A percentile compares a stretch with the other conserved stretches of the same genome.
These are phyloP conservation scores for Nibea coibor DNA, from an alignment of 2,113 vertebrate species.

Conservation along the genomic window DNA sequence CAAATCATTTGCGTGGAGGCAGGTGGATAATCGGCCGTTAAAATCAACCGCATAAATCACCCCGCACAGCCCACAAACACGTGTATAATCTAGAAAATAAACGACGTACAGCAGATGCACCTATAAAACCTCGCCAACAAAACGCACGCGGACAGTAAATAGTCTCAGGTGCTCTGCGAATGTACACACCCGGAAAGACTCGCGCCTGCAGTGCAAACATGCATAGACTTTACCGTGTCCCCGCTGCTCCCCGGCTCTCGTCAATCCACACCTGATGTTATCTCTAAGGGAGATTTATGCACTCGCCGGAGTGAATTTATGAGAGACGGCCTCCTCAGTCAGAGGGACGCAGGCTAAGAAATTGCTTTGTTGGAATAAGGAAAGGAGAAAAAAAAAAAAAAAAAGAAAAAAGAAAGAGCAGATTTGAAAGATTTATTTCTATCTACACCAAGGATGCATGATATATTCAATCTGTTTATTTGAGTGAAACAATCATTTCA, in stretches of 20 bases:
- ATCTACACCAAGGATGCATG: constrained; percentile 79
- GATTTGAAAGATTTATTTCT: constrained; percentile 85
- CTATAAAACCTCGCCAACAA: constrained; percentile 59
- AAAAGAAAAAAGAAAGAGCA: constrained; percentile 71
- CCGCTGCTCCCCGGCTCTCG: constrained; percentile 54
- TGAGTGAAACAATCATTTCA: constrained; percentile 85
- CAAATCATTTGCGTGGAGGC: constrained; percentile 63
- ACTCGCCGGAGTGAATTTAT: constrained; percentile 83
- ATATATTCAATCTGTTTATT: constrained; percentile 87
- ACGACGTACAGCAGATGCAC: constrained; percentile 64
- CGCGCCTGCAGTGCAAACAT: constrained; percentile 56
- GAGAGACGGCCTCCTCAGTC: constrained; percentile 78
- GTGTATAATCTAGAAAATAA: constrained; percentile 52
- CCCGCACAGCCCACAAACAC: constrained; percentile 46
- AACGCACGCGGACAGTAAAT: constrained; percentile 52
- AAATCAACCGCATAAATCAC: constrained; percentile 60
- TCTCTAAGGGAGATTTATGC: constrained; percentile 85
- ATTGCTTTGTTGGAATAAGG: constrained; percentile 75
- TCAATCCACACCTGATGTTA: constrained; percentile 82
- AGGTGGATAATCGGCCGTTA: constrained; percentile 71
- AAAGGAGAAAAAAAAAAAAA: constrained; percentile 29
- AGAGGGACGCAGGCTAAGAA: constrained; percentile 78
- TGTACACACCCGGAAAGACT: constrained; percentile 47
- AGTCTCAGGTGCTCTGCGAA: constrained; percentile 59
- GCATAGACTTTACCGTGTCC: constrained; percentile 57